Conservation (phyloP, 2,888 invertebrate species). For the Noctua janthe region DNA sequence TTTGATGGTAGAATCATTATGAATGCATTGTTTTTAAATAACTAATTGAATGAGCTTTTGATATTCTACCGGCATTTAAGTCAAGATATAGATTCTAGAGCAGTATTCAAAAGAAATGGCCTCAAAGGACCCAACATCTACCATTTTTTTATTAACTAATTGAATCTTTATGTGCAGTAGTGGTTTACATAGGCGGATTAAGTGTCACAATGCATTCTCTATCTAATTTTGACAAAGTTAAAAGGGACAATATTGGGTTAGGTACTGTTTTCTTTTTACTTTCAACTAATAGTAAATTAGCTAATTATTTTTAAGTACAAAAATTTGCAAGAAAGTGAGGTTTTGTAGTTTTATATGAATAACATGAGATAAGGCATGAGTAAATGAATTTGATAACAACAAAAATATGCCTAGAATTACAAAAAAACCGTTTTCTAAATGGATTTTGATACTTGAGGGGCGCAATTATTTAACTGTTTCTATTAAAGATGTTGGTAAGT, state of each 20-base stretch:
- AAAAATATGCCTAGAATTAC: too few relatives aligned
- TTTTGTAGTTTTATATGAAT: background rate
- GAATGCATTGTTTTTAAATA: background rate
- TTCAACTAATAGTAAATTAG: background rate
- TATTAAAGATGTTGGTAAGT: background rate
- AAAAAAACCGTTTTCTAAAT: background rate
- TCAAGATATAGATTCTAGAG: background rate
- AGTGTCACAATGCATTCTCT: background rate
- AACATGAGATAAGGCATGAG: background rate
- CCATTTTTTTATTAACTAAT: background rate
- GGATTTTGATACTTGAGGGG: background rate
- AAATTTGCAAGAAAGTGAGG: background rate
- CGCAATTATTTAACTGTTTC: background rate
- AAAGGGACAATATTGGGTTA: background rate
- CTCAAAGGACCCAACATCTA: background rate
- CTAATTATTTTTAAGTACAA: background rate
- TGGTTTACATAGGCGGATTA: too few relatives aligned
- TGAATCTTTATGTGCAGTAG: too few relatives aligned
- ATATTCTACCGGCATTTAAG: background rate
- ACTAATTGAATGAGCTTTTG: background rate
- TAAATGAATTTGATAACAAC: too few relatives aligned
- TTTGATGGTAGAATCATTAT: background rate
- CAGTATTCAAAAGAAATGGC: background rate
- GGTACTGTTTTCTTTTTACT: background rate
- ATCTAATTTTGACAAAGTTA: background rate